A percentile compares a stretch with the other conserved stretches of the same genome.
Evolutionary conservation across 2,113 vertebrate species (phyloP).

Genomic region (Carollia perspicillata): DNA sequence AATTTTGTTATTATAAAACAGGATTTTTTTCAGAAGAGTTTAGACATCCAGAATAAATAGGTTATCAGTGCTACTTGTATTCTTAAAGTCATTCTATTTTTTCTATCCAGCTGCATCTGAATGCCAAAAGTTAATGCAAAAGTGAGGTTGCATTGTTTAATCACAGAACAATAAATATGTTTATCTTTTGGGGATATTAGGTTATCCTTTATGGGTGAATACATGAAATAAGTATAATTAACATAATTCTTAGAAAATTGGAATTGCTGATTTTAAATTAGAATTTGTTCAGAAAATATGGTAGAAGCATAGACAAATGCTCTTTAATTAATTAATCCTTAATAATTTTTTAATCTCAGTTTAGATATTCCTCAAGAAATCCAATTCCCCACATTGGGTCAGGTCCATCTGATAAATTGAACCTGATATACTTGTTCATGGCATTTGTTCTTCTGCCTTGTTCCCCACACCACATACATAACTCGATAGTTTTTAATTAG

Average conservation of each 20-base stretch:
- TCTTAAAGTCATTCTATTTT: neutral
- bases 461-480: neutral
- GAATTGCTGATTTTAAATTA: neutral
- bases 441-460: neutral
- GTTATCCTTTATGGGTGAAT: neutral
- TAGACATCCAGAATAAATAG: neutral
- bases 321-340: slow-evolving; percentile 17
- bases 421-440: neutral
- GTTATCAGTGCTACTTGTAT: neutral
- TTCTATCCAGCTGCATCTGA: neutral
- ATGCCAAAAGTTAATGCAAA: neutral
- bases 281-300: neutral
- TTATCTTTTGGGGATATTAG: neutral
- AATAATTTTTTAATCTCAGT: neutral
- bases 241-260: neutral
- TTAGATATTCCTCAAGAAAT: neutral
- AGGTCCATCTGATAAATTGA: neutral
- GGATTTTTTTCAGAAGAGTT: neutral
- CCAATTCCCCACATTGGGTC: neutral
- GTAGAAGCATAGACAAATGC: neutral
- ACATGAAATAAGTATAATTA: neutral
- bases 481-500: neutral
- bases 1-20: neutral
- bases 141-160: neutral
- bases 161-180: neutral